Evolutionary conservation across 2,888 invertebrate species (phyloP).

Genomic region (Stratiomys singularior): DNA sequence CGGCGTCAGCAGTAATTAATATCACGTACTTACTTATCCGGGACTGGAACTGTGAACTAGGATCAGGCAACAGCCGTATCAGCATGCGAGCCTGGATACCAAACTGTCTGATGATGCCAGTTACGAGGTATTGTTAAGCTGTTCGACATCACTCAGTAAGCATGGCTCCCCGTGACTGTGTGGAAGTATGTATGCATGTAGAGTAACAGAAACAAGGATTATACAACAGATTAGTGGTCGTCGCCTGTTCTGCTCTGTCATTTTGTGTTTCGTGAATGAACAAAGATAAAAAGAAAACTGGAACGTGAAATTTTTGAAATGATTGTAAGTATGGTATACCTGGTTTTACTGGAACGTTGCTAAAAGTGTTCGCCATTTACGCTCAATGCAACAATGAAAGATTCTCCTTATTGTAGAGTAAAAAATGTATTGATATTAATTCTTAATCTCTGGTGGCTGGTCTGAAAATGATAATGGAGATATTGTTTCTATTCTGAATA

Average conservation of each 20-base stretch:
- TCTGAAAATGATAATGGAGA: too few relatives aligned
- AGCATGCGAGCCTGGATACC: not conserved
- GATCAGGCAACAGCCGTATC: not conserved
- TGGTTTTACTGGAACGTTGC: not conserved
- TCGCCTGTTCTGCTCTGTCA: not conserved
- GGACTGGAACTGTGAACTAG: not conserved
- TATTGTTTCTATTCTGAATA: too few relatives aligned
- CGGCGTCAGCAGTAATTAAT: constrained; percentile 38
- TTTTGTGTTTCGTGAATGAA: too few relatives aligned
- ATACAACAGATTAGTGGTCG: not conserved
- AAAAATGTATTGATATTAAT: too few relatives aligned
- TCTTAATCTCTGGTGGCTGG: too few relatives aligned
- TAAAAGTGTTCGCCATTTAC: not conserved
- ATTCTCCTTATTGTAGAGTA: too few relatives aligned
- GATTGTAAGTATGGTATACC: not conserved
- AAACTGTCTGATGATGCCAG: not conserved
- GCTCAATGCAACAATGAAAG: too few relatives aligned
- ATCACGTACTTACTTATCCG: not conserved
- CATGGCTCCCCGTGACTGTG: too few relatives aligned
- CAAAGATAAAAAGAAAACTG: not conserved
- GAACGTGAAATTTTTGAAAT: not conserved
- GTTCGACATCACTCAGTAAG: not conserved
- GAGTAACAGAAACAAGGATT: not conserved
- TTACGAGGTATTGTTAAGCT: constrained; percentile 8
- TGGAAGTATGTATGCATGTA: not conserved